Evolutionary conservation across 2,888 invertebrate species (phyloP).

Genomic region (Pemphredon lugubris): DNA sequence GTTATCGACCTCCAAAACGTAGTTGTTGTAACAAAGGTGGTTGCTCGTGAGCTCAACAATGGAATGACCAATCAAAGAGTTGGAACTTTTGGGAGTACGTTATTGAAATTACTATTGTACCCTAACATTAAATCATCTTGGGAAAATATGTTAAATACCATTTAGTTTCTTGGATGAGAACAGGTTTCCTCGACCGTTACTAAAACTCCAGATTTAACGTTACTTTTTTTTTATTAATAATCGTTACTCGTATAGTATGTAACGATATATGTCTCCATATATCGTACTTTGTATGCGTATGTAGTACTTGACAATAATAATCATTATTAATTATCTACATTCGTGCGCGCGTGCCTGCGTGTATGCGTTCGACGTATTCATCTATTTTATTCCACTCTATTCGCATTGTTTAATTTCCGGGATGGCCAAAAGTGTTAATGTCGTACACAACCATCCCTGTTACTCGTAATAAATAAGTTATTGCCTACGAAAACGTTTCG

Average conservation of each 20-base stretch:
- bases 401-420: slow-evolving; percentile 15
- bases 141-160: no score
- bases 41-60: slow-evolving; percentile 69
- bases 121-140: no score
- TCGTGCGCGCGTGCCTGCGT: slow-evolving; percentile 71
- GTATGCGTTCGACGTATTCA: slow-evolving; percentile 36
- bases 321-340: slow-evolving; percentile 80
- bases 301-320: slow-evolving; percentile 78
- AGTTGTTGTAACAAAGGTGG: slow-evolving; percentile 76
- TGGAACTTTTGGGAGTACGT: no score
- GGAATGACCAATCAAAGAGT: neutral
- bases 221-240: slow-evolving; percentile 76
- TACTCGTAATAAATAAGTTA: slow-evolving; percentile 77
- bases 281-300: slow-evolving; percentile 64
- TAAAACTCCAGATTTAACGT: slow-evolving; percentile 68
- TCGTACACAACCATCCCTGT: slow-evolving; percentile 10
- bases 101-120: no score
- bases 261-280: slow-evolving; percentile 70
- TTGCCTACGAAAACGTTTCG: slow-evolving; percentile 76
- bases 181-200: no score
- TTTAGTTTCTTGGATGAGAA: no score
- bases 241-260: slow-evolving; percentile 78
- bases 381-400: slow-evolving; percentile 38
- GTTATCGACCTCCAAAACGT: slow-evolving; percentile 78
- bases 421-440: slow-evolving; percentile 4